Percentiles rank a stretch among this genome's conserved stretches.
These are phyloP conservation scores for Pygocentrus nattereri DNA, from an alignment of 2,797 vertebrate genomes.

Conservation along the genomic window DNA sequence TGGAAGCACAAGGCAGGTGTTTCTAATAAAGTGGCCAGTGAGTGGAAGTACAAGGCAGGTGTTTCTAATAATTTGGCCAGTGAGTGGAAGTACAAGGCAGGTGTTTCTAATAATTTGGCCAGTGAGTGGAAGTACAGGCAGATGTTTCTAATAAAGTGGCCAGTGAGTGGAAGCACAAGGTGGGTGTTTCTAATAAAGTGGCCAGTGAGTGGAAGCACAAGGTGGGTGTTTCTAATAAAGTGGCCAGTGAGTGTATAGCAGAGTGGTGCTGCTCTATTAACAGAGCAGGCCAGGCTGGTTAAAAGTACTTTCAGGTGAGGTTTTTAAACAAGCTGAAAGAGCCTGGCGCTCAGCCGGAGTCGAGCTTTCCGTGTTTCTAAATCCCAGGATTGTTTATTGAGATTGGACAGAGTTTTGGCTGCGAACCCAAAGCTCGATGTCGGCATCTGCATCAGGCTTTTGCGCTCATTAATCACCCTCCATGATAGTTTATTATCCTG, in stretches of 20 bases:
- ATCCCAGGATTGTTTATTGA: conserved; percentile 21
- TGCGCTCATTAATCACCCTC: conserved; percentile 5
- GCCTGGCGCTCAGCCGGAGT: background rate
- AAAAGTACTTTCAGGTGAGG: background rate
- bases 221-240: background rate
- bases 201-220: background rate
- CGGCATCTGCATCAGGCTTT: background rate
- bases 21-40: background rate
- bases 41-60: background rate
- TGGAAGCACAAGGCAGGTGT: background rate
- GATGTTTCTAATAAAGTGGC: background rate
- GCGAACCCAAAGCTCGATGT: background rate
- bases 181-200: background rate
- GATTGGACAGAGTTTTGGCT: background rate
- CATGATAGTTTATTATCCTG: background rate
- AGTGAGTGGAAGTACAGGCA: background rate
- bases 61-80: background rate
- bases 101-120: background rate
- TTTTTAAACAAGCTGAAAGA: background rate
- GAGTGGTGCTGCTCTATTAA: background rate
- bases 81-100: background rate
- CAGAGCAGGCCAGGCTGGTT: background rate
- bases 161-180: background rate
- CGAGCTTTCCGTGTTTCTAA: conserved; percentile 16
- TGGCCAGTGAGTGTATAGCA: background rate